phyloP scores from a whole-genome alignment of 2,113 vertebrate genomes.

The Petaurus breviceps region DNA sequence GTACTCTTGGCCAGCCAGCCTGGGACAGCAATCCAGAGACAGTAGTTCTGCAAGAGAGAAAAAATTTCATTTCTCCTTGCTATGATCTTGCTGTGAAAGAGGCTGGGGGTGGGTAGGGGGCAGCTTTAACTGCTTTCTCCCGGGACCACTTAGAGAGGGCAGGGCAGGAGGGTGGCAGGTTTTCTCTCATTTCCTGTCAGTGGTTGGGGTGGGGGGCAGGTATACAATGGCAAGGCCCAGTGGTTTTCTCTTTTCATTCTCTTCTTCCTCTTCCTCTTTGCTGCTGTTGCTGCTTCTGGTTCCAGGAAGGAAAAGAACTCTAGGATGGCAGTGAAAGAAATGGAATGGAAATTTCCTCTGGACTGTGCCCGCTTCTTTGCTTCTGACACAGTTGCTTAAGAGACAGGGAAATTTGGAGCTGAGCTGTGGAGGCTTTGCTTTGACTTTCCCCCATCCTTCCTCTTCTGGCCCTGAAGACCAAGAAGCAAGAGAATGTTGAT shows the following conservation, averaged over 20 bases:
- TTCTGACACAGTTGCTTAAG: neutral
- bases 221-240: too few relatives aligned
- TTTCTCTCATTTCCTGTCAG: neutral
- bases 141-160: neutral
- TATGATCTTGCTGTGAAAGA: neutral
- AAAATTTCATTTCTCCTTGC: neutral
- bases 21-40: neutral
- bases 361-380: neutral
- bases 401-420: neutral
- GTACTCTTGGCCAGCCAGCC: neutral
- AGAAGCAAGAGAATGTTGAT: neutral
- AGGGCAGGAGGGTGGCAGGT: neutral
- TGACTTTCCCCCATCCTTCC: neutral
- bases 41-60: neutral
- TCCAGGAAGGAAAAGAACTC: neutral
- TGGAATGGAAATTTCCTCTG: neutral
- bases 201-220: too few relatives aligned
- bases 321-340: neutral
- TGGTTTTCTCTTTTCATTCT: neutral
- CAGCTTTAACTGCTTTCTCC: neutral
- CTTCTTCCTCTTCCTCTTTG: neutral
- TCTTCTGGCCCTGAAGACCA: neutral
- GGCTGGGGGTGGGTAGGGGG: neutral
- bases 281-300: neutral
- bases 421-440: neutral